Conservation (phyloP, 2,797 vertebrate genomes). For the Columba guinea region DNA sequence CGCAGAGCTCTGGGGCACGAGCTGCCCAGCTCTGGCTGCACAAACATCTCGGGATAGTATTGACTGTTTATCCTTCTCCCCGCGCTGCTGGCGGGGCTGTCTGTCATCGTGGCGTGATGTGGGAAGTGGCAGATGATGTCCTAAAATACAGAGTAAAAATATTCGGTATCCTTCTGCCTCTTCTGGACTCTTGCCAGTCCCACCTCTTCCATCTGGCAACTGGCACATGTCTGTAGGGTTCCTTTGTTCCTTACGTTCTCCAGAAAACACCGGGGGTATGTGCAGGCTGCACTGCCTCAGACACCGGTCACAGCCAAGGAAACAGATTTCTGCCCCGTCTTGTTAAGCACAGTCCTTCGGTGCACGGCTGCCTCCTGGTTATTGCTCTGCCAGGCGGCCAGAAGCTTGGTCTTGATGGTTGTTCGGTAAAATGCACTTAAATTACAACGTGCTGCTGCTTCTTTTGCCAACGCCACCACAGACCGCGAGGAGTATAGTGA, state of each 20-base stretch:
- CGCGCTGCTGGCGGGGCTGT: background rate
- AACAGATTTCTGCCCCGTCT: background rate
- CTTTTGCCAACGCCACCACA: background rate
- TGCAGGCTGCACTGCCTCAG: fast-evolving
- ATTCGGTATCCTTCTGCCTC: background rate
- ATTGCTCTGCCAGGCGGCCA: background rate
- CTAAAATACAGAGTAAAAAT: constrained; percentile 48
- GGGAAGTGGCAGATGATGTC: constrained; percentile 29
- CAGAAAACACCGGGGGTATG: background rate
- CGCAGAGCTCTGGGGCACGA: fast-evolving
- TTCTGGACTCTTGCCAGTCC: background rate
- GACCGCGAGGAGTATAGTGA: too few relatives aligned
- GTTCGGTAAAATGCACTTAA: background rate
- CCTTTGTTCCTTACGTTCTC: background rate
- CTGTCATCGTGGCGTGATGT: background rate
- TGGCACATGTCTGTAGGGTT: background rate
- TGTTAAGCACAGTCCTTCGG: background rate
- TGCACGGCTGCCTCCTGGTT: background rate
- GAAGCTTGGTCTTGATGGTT: background rate
- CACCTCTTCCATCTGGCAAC: background rate
- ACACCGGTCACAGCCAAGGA: background rate
- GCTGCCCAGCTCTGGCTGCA: background rate
- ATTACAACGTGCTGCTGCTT: fast-evolving
- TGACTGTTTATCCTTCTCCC: background rate
- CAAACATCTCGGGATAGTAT: background rate